phyloP scores from a whole-genome alignment of 2,888 invertebrate genomes.

The Nemotelus pantherinus region DNA sequence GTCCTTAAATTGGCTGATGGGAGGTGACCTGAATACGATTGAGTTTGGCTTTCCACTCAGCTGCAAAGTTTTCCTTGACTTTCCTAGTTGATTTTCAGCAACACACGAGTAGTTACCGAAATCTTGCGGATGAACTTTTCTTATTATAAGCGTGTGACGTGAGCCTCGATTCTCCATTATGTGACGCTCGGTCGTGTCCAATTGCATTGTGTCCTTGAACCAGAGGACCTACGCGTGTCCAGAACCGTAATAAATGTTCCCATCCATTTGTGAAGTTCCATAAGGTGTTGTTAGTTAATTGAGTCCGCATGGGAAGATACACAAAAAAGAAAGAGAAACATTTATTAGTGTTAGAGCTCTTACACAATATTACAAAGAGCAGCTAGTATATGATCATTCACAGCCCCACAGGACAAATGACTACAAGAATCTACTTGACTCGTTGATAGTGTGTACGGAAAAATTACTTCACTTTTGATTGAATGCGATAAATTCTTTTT shows the following conservation, averaged over 20 bases:
- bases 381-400: too few species aligned
- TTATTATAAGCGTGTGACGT: constrained; percentile 73
- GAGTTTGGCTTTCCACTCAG: constrained; percentile 75
- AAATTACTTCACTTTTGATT: too few species aligned
- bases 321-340: constrained; percentile 36
- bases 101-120: constrained; percentile 78
- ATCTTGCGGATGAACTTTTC: constrained; percentile 74
- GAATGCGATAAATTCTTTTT: too few species aligned
- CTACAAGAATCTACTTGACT: too few species aligned
- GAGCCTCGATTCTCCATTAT: constrained; percentile 75
- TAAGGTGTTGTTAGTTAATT: constrained; percentile 39
- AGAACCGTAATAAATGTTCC: constrained; percentile 6
- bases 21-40: constrained; percentile 72
- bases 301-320: constrained; percentile 35
- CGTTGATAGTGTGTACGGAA: too few species aligned
- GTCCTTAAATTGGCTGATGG: constrained; percentile 69
- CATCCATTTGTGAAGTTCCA: constrained; percentile 24
- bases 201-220: constrained; percentile 75
- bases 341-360: constrained; percentile 29
- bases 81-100: constrained; percentile 75
- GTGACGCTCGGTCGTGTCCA: constrained; percentile 74
- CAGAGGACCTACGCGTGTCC: constrained; percentile 68
- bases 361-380: too few species aligned
- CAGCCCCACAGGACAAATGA: too few species aligned
- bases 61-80: constrained; percentile 72